Percentiles rank a stretch among this genome's conserved stretches.
Conservation (phyloP, 1,140 invertebrate species). For the Diachasmimorpha longicaudata region DNA sequence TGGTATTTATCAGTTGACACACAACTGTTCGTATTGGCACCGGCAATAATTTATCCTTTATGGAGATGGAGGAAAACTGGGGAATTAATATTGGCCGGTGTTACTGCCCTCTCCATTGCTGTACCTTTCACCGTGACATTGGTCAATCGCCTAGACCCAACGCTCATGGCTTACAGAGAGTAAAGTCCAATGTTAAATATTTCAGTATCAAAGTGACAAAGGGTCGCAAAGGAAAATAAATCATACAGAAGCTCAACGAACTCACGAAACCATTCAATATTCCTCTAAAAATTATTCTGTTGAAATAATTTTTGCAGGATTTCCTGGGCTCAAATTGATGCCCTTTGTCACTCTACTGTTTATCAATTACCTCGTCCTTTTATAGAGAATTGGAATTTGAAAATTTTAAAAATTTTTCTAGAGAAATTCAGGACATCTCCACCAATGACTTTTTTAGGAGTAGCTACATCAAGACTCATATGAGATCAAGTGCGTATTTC, state of each 20-base stretch:
- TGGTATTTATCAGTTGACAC: conserved; percentile 92
- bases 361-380: background rate
- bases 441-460: conserved; percentile 69
- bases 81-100: conserved; percentile 62
- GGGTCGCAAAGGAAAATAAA: background rate
- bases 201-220: background rate
- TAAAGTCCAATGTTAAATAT: conserved; percentile 51
- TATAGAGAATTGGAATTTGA: too few species aligned
- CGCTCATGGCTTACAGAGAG: conserved; percentile 70
- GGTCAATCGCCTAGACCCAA: conserved; percentile 68
- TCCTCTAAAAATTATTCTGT: too few species aligned
- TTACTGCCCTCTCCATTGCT: conserved; percentile 64
- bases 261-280: too few species aligned
- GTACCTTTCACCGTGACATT: conserved; percentile 71
- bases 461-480: conserved; percentile 74
- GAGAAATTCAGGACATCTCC: conserved; percentile 69
- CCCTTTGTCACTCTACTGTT: background rate
- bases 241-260: too few species aligned
- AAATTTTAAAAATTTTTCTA: conserved; percentile 48
- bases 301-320: too few species aligned
- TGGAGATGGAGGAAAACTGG: conserved; percentile 72
- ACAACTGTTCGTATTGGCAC: conserved; percentile 81
- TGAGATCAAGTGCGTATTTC: conserved; percentile 71
- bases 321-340: too few species aligned
- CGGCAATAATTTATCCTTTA: conserved; percentile 75